Percentiles rank a stretch among this genome's conserved stretches.
Evolutionary conservation across 2,797 vertebrate genomes (phyloP).

Genomic region (Artibeus lituratus): DNA sequence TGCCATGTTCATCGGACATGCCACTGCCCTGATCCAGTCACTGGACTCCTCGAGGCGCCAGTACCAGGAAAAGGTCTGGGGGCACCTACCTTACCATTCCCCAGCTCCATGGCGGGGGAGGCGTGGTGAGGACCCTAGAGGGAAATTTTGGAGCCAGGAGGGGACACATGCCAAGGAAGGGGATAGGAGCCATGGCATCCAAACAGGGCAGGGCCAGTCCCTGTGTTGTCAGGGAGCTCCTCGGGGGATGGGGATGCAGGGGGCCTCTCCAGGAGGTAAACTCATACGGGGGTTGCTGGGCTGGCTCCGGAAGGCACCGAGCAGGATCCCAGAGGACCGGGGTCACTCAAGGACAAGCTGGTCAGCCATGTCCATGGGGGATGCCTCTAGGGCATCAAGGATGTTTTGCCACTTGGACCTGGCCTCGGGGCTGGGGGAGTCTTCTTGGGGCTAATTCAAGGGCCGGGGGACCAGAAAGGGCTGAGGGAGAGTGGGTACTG

Average conservation of each 20-base stretch:
- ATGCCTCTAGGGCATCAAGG: neutral
- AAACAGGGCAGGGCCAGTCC: neutral
- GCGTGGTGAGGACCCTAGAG: no score
- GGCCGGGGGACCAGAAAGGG: accelerated
- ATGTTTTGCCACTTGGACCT: accelerated
- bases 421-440: neutral
- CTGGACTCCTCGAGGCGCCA: conserved; percentile 96
- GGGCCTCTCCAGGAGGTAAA: neutral
- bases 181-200: neutral
- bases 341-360: neutral
- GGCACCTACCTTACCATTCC: neutral
- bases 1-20: conserved; percentile 99
- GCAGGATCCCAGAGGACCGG: neutral
- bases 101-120: accelerated
- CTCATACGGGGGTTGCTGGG: neutral
- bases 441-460: no score
- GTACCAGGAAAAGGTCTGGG: conserved; percentile 93
- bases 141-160: neutral
- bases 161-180: neutral
- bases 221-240: neutral
- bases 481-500: accelerated
- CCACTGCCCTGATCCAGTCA: conserved; percentile 97
- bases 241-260: neutral
- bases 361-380: accelerated
- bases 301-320: neutral